phyloP scores from a whole-genome alignment of 2,797 vertebrate genomes.

The Atherinosoma microstoma region DNA sequence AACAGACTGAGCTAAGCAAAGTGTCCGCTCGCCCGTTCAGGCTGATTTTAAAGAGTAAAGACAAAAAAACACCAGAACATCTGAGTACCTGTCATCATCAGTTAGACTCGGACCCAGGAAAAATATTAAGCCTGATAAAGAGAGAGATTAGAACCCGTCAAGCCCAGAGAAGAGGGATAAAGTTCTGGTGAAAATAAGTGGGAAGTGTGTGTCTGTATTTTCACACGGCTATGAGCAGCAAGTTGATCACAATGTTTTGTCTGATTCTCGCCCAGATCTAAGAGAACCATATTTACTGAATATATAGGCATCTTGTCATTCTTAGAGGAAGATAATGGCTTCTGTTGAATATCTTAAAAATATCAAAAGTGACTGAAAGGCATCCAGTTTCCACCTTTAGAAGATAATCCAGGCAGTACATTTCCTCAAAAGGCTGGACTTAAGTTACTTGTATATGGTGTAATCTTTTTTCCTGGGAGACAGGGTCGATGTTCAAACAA shows the following conservation, averaged over 20 bases:
- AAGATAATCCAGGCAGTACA: background rate
- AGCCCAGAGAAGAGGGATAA: slow-evolving; percentile 8
- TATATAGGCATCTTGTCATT: background rate
- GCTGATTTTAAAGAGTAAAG: slow-evolving; percentile 28
- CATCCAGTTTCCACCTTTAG: background rate
- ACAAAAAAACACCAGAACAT: slow-evolving; percentile 17
- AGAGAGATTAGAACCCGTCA: slow-evolving; percentile 5
- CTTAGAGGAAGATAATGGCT: background rate
- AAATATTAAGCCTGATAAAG: slow-evolving; percentile 4
- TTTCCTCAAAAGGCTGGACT: background rate
- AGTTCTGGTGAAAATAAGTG: background rate
- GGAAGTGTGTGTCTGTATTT: slow-evolving; percentile 5
- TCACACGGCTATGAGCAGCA: background rate
- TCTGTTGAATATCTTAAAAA: background rate
- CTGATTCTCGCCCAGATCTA: background rate
- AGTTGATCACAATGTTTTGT: background rate
- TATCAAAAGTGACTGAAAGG: background rate
- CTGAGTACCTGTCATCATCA: slow-evolving; percentile 41
- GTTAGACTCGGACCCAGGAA: slow-evolving; percentile 15
- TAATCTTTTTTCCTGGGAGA: background rate
- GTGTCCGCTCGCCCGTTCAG: background rate
- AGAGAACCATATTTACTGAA: background rate
- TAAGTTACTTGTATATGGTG: background rate
- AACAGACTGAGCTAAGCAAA: slow-evolving; percentile 11
- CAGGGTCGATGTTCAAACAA: background rate